Evolutionary conservation across 2,113 vertebrate genomes (phyloP), one percentile per base, ranked within the genome.

Genomic region (human): DNA sequence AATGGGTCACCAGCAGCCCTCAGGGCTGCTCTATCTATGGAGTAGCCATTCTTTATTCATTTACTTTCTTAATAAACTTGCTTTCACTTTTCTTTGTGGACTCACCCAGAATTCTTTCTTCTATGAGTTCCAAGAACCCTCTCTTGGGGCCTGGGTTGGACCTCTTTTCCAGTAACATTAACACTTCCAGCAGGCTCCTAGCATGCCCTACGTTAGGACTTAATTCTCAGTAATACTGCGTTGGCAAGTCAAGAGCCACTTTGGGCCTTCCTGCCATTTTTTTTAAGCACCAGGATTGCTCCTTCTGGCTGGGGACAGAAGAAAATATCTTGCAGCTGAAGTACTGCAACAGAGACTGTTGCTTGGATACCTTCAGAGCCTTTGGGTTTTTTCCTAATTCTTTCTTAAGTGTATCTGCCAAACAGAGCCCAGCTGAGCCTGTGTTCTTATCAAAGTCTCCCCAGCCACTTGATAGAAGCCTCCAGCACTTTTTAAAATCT

Each of bases 361-460:
- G 45, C 70, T 13, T 3, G 38, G 20, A 30, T 43, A 55, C 40
- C 68, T 23, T 13, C 2, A 0, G 78, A 66, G 12, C 0, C 5
- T 40, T 0, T n/a, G 14, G 7, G 1, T 1, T 8, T 20, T 38
- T 12, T 55, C 66, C 4, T 4, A 20, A 12, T 18, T 48, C 50
- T 64, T 88, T 50, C 11, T 48, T 23, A 43, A 38, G 3, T 9
- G 40, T 3, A 1, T n/a, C 35, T 4, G 78, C 10, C 3, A 9
- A 7, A 10, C 0, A 81, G 61, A 50, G 32, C 27, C 8, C 2
- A 16, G 6, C 14, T 18, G 32, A 72, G 35, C 25, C 25, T 6
- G 20, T 14, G 9, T 8, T 1, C 14, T n/a, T 38, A 5, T n/a
- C 45, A 32, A 66, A 83, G 22, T 61, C 16, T 38, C 35, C 6